A percentile compares a stretch with the other conserved stretches of the same genome.
These are phyloP conservation scores for Aleiodes testaceus DNA, from an alignment of 2,888 invertebrate species.

Conservation along the genomic window DNA sequence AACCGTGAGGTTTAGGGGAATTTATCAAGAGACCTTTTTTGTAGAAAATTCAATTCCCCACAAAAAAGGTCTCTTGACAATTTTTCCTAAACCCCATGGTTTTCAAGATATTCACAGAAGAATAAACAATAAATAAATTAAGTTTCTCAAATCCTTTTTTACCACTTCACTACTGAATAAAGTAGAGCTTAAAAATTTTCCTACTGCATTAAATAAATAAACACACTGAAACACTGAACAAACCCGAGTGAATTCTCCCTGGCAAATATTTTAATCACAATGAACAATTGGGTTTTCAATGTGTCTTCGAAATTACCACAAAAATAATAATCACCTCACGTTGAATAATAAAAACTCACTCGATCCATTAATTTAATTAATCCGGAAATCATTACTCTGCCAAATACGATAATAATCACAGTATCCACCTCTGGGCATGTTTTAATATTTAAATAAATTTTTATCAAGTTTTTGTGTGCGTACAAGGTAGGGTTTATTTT, in stretches of 20 bases:
- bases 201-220: slow-evolving; percentile 24
- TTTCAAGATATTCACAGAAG: background rate
- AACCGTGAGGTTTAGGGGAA: too few relatives aligned
- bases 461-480: slow-evolving; percentile 46
- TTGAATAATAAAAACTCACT: slow-evolving; percentile 7
- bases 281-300: background rate
- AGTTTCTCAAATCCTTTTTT: background rate
- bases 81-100: too few relatives aligned
- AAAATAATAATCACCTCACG: slow-evolving; percentile 3
- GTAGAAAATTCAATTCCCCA: too few relatives aligned
- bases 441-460: slow-evolving; percentile 37
- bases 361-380: slow-evolving; percentile 6
- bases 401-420: slow-evolving; percentile 43
- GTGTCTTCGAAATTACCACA: slow-evolving; percentile 17
- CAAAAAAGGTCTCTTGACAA: too few relatives aligned
- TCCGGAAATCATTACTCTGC: slow-evolving; percentile 28
- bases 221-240: slow-evolving; percentile 14
- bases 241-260: background rate
- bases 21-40: too few relatives aligned
- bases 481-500: slow-evolving; percentile 51
- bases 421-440: slow-evolving; percentile 52
- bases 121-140: background rate
- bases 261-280: slow-evolving; percentile 1
- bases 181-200: slow-evolving; percentile 27
- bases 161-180: background rate